Evolutionary conservation across 2,113 vertebrate genomes (phyloP).

Genomic region (Platysternon megacephalum): DNA sequence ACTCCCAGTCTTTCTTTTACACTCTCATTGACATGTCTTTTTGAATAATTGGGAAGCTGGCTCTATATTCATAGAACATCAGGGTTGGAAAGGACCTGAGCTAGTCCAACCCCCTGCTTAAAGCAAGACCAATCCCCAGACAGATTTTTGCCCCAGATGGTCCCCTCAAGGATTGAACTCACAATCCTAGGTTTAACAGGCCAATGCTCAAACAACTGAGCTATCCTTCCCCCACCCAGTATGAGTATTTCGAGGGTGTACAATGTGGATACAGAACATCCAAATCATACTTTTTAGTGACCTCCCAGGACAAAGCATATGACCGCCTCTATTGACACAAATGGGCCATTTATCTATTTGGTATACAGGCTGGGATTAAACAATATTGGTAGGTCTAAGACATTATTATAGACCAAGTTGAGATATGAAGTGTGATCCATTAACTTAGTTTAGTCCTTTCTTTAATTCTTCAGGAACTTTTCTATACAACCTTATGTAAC

Average conservation of each 20-base stretch:
- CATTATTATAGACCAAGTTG: accelerated
- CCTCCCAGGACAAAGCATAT: not conserved
- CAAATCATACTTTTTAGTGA: accelerated
- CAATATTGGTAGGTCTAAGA: accelerated
- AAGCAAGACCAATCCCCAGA: no score
- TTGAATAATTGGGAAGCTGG: not conserved
- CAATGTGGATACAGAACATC: not conserved
- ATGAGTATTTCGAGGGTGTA: not conserved
- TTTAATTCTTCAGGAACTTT: constrained; percentile 62
- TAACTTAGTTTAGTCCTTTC: not conserved
- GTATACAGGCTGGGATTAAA: accelerated
- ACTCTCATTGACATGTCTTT: accelerated
- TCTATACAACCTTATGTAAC: constrained; percentile 59
- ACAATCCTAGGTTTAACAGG: no score
- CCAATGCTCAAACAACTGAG: no score
- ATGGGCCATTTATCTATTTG: accelerated
- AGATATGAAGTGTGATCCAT: accelerated
- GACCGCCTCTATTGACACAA: not conserved
- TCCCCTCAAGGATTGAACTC: no score
- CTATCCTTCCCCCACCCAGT: accelerated
- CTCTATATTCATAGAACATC: not conserved
- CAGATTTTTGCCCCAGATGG: no score
- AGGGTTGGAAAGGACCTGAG: no score
- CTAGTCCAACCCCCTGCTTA: no score
- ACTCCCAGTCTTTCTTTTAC: not conserved